Evolutionary conservation across 1,140 invertebrate genomes (phyloP).

Genomic region (Lineus longissimus): DNA sequence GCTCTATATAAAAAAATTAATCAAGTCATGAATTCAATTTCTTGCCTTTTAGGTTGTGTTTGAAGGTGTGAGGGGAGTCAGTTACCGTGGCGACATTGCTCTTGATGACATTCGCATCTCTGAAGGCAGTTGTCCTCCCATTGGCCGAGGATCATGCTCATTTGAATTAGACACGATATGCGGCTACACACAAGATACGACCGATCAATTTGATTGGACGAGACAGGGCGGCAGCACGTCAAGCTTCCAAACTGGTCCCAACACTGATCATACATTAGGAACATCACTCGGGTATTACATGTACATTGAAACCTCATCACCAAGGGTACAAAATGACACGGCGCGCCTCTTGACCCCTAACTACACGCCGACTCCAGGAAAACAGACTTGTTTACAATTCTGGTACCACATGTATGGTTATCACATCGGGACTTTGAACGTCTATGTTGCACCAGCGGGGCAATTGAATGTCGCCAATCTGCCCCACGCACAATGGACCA

Average conservation of each 20-base stretch:
- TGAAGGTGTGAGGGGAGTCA: no score
- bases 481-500: not conserved
- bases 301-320: slow-evolving; percentile 62
- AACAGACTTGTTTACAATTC: slow-evolving; percentile 17
- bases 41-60: slow-evolving; percentile 25
- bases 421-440: not conserved
- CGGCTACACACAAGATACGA: slow-evolving; percentile 14
- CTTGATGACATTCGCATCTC: slow-evolving; percentile 48
- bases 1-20: no score
- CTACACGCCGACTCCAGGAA: not conserved
- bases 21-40: no score
- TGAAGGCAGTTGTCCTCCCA: no score
- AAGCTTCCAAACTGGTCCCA: slow-evolving; percentile 32
- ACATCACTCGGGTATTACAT: slow-evolving; percentile 44
- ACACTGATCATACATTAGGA: slow-evolving; percentile 34
- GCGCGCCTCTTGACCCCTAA: slow-evolving; percentile 48
- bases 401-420: slow-evolving; percentile 13
- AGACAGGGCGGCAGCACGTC: slow-evolving; percentile 6
- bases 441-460: not conserved
- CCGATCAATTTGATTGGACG: slow-evolving; percentile 20
- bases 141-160: slow-evolving; percentile 28
- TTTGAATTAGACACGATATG: no score
- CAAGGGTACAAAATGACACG: slow-evolving; percentile 50
- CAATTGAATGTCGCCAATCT: slow-evolving; percentile 54
- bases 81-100: slow-evolving; percentile 25